Evolutionary conservation across 2,797 vertebrate genomes (phyloP).

Genomic region (Enteromius afrohamiltoni): DNA sequence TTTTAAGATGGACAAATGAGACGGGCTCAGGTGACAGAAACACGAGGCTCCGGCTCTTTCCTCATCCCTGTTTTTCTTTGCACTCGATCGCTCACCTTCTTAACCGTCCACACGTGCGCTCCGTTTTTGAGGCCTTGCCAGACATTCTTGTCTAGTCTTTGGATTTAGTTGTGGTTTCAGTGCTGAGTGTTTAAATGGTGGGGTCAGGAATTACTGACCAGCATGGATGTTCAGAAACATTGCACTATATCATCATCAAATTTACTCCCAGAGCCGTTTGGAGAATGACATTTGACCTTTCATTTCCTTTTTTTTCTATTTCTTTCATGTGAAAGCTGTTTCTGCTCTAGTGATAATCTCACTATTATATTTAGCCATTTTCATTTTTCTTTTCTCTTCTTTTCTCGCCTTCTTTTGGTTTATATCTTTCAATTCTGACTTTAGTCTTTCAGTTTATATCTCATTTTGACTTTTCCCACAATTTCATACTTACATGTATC

Average conservation of each 20-base stretch:
- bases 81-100: not conserved
- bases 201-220: conserved; percentile 12
- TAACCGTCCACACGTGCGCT: conserved; percentile 42
- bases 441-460: not conserved
- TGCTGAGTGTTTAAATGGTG: conserved; percentile 46
- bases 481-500: too few species aligned
- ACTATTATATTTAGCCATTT: not conserved
- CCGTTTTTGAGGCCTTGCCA: conserved; percentile 39
- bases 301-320: not conserved
- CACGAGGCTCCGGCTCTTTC: conserved; percentile 22
- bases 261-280: not conserved
- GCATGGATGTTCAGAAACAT: not conserved
- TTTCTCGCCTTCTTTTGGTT: too few species aligned
- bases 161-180: conserved; percentile 36
- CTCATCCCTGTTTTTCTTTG: conserved; percentile 47
- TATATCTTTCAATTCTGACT: not conserved
- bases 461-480: not conserved
- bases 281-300: not conserved
- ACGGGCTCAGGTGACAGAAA: conserved; percentile 49
- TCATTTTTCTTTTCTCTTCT: not conserved
- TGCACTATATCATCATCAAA: not conserved
- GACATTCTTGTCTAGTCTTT: conserved; percentile 42
- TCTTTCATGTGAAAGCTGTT: not conserved
- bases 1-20: conserved; percentile 37
- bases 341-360: not conserved